Evolutionary conservation across 2,888 invertebrate genomes (phyloP), one percentile per base, ranked within the genome.

Genomic region (Troides oblongomaculatus): DNA sequence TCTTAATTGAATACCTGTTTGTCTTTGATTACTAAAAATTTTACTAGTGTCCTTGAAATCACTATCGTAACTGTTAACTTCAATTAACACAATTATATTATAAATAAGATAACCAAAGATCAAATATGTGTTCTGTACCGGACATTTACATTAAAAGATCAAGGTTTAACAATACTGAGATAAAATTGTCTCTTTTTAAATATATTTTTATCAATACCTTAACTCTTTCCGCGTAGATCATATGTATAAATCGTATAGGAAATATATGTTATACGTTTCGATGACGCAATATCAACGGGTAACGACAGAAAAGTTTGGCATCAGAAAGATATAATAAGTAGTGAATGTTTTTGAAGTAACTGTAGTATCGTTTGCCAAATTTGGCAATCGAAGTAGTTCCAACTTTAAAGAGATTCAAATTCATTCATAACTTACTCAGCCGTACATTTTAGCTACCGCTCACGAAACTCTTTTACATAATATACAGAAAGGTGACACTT

Each of bases 231-330:
- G n/a, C n/a, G n/a, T n/a, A 53, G 18, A 53, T n/a, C 18, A 46
- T 46, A 46, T 46, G 46, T 14, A 46, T 46, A 46, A 46, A 46
- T 46, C 12, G 46, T 14, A 4, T 14, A 12, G 46, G 12, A 46
- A 46, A 46, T 46, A 14, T 46, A 43, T 43, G 10, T 43, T 65
- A 10, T 43, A 59, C 39, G 4, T 10, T 61, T 61, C 56, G 23
- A 46, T 71, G 46, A 46, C 14, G 46, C 46, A 46, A 46, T 46
- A 14, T 46, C 46, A 46, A 53, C n/a, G n/a, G 53, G n/a, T n/a
- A 53, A 8, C 18, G 18, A 53, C 53, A 7, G n/a, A 53, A 53
- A n/a, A 53, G 53, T 53, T 53, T 53, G 53, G 53, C 53, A 53
- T n/a, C 53, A 53, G n/a, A 53, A 18, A 53, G 53, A 53, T 53